Conservation (phyloP, 1,140 invertebrate species). For the Cephus cinctus region DNA sequence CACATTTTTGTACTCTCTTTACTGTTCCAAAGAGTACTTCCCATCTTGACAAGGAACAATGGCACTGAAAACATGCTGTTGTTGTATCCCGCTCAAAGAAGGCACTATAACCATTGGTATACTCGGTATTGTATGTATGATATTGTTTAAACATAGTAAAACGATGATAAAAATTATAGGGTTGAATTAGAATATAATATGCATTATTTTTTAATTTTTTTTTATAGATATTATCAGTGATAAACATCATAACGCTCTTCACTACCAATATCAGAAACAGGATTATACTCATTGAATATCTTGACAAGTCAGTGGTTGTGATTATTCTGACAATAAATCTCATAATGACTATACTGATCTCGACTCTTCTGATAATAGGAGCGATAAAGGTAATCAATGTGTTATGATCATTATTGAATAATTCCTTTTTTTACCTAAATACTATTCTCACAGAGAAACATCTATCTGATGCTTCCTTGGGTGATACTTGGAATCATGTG, state of each 20-base stretch:
- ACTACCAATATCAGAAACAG: neutral
- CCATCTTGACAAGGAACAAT: neutral
- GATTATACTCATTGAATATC: neutral
- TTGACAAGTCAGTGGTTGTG: neutral
- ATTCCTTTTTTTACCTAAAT: no score
- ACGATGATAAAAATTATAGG: no score
- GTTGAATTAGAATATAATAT: no score
- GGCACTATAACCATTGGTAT: constrained; percentile 65
- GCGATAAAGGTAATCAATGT: neutral
- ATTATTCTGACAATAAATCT: neutral
- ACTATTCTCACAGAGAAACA: constrained; percentile 66
- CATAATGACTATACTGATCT: neutral
- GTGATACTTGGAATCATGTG: constrained; percentile 76
- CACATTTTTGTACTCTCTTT: neutral
- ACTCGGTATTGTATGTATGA: constrained; percentile 57
- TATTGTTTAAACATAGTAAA: neutral
- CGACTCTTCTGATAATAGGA: neutral
- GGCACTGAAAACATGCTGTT: constrained; percentile 56
- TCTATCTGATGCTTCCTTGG: constrained; percentile 80
- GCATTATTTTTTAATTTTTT: no score
- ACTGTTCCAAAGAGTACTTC: neutral
- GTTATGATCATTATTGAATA: neutral
- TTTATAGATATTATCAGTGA: no score
- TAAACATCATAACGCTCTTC: no score
- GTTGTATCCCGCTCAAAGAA: constrained; percentile 62